Percentiles rank a stretch among this genome's conserved stretches.
Evolutionary conservation across 2,113 vertebrate genomes (phyloP).

Genomic region (Leucosticte australis): DNA sequence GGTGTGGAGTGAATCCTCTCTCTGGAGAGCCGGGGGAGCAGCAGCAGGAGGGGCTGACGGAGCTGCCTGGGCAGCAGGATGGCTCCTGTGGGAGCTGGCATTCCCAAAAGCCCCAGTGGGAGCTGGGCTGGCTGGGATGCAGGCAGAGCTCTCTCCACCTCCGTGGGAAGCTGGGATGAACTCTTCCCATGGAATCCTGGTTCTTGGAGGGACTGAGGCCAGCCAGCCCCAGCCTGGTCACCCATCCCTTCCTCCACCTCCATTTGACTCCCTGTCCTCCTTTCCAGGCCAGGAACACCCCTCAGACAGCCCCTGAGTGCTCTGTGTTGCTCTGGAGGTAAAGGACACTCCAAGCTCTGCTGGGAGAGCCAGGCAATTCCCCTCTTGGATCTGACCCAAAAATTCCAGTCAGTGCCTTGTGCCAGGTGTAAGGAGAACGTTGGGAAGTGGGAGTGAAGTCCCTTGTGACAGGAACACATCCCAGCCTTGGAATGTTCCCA

Average conservation of each 20-base stretch:
- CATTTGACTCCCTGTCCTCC: not conserved
- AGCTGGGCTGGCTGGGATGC: not conserved
- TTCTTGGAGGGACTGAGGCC: not conserved
- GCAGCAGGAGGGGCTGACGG: not conserved
- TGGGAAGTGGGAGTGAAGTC: not conserved
- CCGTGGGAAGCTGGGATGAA: not conserved
- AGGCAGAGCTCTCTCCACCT: accelerated
- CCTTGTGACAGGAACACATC: not conserved
- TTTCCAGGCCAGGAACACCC: not conserved
- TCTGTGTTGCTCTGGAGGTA: not conserved
- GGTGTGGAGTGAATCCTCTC: accelerated
- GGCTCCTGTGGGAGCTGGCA: not conserved
- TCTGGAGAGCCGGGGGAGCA: no score
- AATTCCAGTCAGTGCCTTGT: not conserved
- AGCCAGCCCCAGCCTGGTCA: not conserved
- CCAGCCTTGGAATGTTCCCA: not conserved
- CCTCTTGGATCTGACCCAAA: not conserved
- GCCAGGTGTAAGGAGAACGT: not conserved
- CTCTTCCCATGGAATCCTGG: not conserved
- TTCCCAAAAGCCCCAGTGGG: no score
- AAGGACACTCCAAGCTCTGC: not conserved
- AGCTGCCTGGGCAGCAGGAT: not conserved
- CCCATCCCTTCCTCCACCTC: accelerated
- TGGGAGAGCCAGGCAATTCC: not conserved
- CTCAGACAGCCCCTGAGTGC: not conserved